Conservation (phyloP, 2,888 invertebrate genomes). For the Tetrapedia diversipes region DNA sequence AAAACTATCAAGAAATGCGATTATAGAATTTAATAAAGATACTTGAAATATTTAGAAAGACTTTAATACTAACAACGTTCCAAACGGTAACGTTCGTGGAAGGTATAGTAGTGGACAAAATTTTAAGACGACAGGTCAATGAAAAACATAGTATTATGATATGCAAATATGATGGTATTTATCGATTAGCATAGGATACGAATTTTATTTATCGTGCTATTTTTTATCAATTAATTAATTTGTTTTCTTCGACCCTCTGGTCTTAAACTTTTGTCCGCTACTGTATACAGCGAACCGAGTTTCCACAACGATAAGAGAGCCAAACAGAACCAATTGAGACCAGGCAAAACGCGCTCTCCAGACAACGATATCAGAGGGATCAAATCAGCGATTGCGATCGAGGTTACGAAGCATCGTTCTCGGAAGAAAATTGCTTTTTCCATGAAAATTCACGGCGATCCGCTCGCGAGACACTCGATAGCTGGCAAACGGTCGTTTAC, state of each 20-base stretch:
- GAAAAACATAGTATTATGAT: too few relatives aligned
- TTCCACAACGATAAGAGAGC: neutral
- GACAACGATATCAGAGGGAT: conserved; percentile 6
- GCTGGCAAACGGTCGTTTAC: neutral
- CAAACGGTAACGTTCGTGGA: neutral
- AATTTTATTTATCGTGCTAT: too few relatives aligned
- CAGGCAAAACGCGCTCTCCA: neutral
- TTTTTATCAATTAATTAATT: too few relatives aligned
- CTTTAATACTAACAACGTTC: neutral
- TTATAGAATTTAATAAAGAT: too few relatives aligned
- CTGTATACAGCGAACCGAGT: neutral
- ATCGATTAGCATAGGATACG: too few relatives aligned
- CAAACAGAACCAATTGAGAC: neutral
- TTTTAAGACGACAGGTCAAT: too few relatives aligned
- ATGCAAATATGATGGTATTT: too few relatives aligned
- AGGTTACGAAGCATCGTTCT: neutral
- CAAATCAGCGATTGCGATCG: neutral
- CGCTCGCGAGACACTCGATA: neutral
- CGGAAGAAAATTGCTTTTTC: neutral
- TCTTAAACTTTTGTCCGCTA: too few relatives aligned
- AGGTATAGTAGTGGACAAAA: too few relatives aligned
- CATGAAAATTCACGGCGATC: neutral
- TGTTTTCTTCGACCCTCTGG: too few relatives aligned
- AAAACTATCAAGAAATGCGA: too few relatives aligned
- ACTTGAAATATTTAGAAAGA: neutral